Evolutionary conservation across 2,888 invertebrate genomes (phyloP), one percentile per base, ranked within the genome.

Genomic region (Lasioglossum lativentre): DNA sequence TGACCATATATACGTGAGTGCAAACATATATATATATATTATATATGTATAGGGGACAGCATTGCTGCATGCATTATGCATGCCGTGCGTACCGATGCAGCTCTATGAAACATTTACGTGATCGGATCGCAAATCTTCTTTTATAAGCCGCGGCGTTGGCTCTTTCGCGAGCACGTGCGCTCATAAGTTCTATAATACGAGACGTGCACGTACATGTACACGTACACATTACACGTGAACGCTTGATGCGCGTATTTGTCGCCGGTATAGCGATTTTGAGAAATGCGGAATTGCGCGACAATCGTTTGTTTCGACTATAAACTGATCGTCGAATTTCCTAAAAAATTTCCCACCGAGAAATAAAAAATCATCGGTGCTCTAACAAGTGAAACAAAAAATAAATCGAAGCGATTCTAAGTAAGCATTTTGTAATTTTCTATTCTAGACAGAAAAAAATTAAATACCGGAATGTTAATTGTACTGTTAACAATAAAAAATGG

Each of bases 91-190:
- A 59, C 66, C 76, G 78, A 75, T 73, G 45, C 59, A 74, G 75
- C 42, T 47, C 83, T 83, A 83, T 80, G 76, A 85, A 83, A 85
- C 76, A 77, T 85, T 83, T 78, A 85, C 56, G 76, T 38, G 66
- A 45, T 63, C 52, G 74, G 70, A 23, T 52, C 45, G 70, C 74
- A 70, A 76, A 82, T 71, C 73, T 83, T 77, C 73, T 85, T 84
- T 80, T 80, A 74, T 71, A 68, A 73, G 70, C 76, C 34, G 16
- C 42, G 8, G 52, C 59, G 79, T 82, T 73, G 45, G 68, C 38
- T 70, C 52, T 56, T 38, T 56, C 42, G 34, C 42, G 16, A 59
- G 74, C 74, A 81, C 84, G 74, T 81, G 84, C 77, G 16, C 63
- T 72, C 47, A 16, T 56, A 80, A 76, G 47, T 81, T 77, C 23